Percentiles rank a stretch among this genome's conserved stretches.
phyloP scores from a whole-genome alignment of 1,140 invertebrate species.

The Pissodes strobi region DNA sequence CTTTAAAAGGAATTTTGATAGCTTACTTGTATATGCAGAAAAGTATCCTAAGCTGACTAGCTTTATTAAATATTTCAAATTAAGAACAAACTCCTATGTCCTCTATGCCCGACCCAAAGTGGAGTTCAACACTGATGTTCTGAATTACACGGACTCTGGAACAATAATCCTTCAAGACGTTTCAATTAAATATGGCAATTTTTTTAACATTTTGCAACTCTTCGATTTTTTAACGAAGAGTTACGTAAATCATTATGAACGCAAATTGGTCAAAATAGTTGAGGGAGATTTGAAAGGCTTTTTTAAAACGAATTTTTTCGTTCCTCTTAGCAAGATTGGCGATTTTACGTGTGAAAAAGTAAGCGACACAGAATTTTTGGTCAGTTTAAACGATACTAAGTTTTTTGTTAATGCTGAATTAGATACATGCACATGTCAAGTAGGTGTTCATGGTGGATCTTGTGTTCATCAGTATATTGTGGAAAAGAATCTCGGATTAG shows the following conservation, averaged over 20 bases:
- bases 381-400: background rate
- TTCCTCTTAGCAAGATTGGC: background rate
- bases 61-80: slow-evolving; percentile 11
- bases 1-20: slow-evolving; percentile 14
- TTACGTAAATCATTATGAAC: slow-evolving; percentile 17
- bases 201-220: slow-evolving; percentile 13
- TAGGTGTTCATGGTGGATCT: slow-evolving; percentile 6
- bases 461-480: slow-evolving; percentile 23
- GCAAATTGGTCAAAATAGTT: slow-evolving; percentile 17
- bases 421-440: slow-evolving; percentile 25
- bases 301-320: slow-evolving; percentile 25
- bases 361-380: slow-evolving; percentile 9
- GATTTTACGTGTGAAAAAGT: slow-evolving; percentile 14
- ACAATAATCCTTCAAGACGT: slow-evolving; percentile 19
- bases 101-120: slow-evolving; percentile 13
- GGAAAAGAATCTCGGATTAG: slow-evolving; percentile 9
- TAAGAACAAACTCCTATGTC: slow-evolving; percentile 2
- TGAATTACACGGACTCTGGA: slow-evolving; percentile 23
- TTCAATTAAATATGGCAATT: slow-evolving; percentile 7
- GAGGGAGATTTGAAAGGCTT: slow-evolving; percentile 13
- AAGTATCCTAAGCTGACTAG: slow-evolving; percentile 9
- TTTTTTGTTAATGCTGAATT: slow-evolving; percentile 22
- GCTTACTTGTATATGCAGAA: slow-evolving; percentile 11
- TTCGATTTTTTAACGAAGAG: slow-evolving; percentile 20
- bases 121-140: slow-evolving; percentile 16